A percentile compares a stretch with the other conserved stretches of the same genome.
Conservation (phyloP, 2,888 invertebrate species). For the Scrobipalpa costella region DNA sequence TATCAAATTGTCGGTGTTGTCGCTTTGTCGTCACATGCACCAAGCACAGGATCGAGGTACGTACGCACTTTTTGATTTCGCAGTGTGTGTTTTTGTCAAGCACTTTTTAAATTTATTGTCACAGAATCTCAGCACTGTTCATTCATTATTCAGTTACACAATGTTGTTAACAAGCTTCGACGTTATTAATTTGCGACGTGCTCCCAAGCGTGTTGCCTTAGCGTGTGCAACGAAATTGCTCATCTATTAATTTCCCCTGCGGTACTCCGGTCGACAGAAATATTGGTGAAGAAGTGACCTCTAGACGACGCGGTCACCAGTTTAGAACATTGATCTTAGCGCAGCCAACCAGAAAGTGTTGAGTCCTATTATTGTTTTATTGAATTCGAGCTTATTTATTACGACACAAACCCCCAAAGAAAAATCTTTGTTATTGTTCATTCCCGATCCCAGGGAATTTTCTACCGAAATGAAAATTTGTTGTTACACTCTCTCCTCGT, state of each 20-base stretch:
- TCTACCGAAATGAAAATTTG: not conserved
- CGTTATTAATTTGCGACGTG: conserved; percentile 9
- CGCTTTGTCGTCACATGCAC: conserved; percentile 16
- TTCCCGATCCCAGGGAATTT: not conserved
- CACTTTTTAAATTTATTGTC: conserved; percentile 5
- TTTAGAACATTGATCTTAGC: not conserved
- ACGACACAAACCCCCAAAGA: not conserved
- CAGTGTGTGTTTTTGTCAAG: conserved; percentile 2
- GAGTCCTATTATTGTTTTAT: not conserved
- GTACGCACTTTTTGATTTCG: conserved; percentile 8
- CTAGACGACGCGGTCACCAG: not conserved
- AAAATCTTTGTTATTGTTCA: not conserved
- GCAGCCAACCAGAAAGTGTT: not conserved
- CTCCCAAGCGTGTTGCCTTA: conserved; percentile 10
- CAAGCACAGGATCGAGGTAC: conserved; percentile 5
- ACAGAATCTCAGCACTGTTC: not conserved
- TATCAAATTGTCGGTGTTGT: conserved; percentile 13
- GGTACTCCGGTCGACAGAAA: not conserved
- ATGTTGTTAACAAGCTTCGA: conserved; percentile 6
- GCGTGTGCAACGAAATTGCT: conserved; percentile 13
- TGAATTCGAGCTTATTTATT: not conserved
- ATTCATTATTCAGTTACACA: not conserved
- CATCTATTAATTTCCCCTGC: conserved; percentile 16
- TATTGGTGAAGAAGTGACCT: not conserved
- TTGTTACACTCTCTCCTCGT: not conserved